Base-by-base conservation (phyloP, 2,797 vertebrate species). In the Acanthopagrus latus region DNA sequence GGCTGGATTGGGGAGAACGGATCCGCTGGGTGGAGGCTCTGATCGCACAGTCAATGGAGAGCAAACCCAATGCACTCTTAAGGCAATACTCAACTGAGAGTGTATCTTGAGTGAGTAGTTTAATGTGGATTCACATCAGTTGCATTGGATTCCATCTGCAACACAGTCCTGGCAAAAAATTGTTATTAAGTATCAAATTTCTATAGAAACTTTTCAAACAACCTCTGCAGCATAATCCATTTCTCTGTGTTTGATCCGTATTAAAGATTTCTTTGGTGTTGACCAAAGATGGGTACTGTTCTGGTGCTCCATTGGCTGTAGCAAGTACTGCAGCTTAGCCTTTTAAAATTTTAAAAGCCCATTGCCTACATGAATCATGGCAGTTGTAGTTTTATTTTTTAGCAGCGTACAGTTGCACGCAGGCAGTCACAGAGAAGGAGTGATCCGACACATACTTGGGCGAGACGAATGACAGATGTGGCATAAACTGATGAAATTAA, bases 1-100 rank as follows among this genome's bases (percentile, higher is more conserved):
- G 16, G 76, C 20, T 74, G 84, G 75, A 82, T 74, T 27, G 72
- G 60, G 60, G 33, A 38, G 73, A 80, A 10, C 27, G 47, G 64
- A 81, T 81, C 48, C 62, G 47, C 48, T 29, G 44, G 47, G 50
- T 70, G 65, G 56, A 76, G 29, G 47, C 51, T 64, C 66, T 46
- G 57, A 80, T 74, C 18, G 38, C 47, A 54, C 50, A 3, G 48
- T 71, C 57, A 64, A 51, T 21, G 21, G 51, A 57, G 41, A 64
- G 23, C 4, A 56, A 86, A 76, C 47, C 43, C 29, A 17, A 23
- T 25, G 16, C 60, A 58, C 60, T 58, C 52, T n/a, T 25, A 50
- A 72, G 13, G 56, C 14, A 56, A 55, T 29, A 27, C 6, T 23
- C 57, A 5, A 6, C 56, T 71, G 27, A 48, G 71, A 75, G 59